These are phyloP conservation scores for Brachypalpus laphriformis DNA, from an alignment of 2,888 invertebrate genomes.

Conservation along the genomic window DNA sequence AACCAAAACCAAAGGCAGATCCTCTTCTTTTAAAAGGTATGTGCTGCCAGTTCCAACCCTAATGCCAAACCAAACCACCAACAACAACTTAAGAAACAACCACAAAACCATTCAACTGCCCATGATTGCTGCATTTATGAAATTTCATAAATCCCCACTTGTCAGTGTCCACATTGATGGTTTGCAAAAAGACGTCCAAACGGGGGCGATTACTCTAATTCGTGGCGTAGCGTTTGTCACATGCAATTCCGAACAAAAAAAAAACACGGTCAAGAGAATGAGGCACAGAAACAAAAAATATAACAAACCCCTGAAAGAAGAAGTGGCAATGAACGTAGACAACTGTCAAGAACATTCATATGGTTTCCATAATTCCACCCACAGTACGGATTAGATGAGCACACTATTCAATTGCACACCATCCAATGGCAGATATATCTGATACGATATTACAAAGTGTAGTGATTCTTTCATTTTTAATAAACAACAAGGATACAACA, in stretches of 20 bases:
- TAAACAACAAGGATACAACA: conserved; percentile 17
- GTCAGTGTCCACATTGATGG: conserved; percentile 60
- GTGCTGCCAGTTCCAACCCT: conserved; percentile 12
- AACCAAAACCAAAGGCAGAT: no score
- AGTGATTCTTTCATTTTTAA: conserved; percentile 12
- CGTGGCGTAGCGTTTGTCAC: conserved; percentile 18
- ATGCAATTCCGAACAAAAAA: conserved; percentile 1
- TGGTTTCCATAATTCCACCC: conserved; percentile 62
- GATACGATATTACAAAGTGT: not conserved
- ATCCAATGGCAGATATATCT: not conserved
- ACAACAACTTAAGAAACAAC: conserved; percentile 17
- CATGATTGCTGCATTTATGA: conserved; percentile 69
- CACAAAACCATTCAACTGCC: conserved; percentile 58
- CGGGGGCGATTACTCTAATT: conserved; percentile 32
- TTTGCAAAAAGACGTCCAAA: conserved; percentile 37
- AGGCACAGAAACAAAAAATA: not conserved
- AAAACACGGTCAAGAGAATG: conserved; percentile 58
- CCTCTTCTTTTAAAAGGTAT: not conserved
- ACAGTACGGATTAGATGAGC: conserved; percentile 44
- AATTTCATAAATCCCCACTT: conserved; percentile 70
- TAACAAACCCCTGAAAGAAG: not conserved
- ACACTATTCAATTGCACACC: conserved; percentile 7
- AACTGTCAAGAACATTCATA: conserved; percentile 65
- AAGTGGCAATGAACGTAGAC: conserved; percentile 63
- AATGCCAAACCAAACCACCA: conserved; percentile 1